Evolutionary conservation across 2,797 vertebrate species (phyloP), one percentile per base, ranked within the genome.

Genomic region (Melanotaenia maccullochi): DNA sequence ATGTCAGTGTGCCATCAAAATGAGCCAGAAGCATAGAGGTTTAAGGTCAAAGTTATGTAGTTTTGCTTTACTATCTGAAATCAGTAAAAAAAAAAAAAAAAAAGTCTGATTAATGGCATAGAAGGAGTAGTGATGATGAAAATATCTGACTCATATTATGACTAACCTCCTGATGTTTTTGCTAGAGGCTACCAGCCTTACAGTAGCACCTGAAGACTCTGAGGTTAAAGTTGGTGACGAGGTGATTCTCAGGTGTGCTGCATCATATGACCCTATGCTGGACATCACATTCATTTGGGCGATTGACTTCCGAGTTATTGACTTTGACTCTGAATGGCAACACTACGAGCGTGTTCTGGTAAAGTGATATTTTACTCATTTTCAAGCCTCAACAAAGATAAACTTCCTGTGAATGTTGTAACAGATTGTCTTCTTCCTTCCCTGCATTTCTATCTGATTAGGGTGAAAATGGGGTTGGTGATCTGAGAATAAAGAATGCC

Each of bases 261-360:
- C 98, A 0, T 96, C 95, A 12, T 96, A 93, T 14, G 98, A 99
- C 82, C 94, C 96, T 36, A 94, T 93, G 56, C 89, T 99, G 91
- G 98, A 99, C 87, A 94, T 99, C 82, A 93, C 96, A 0, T 99
- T 99, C 82, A 94, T 99, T 87, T 99, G 98, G 98, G 92, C 95
- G 61, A 89, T 98, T 33, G 97, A 99, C 79, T 96, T 95, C 85
- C 96, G 96, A 57, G 88, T 97, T 84, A 96, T 99, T 54, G 95
- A 99, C 92, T 97, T 99, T 83, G 92, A 94, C 82, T 83, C 94
- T 20, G 96, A 98, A 57, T 95, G 95, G 1, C 88, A 94, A 36
- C 95, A 98, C 90, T 99, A 97, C 40, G 96, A 97, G 85, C 94
- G 95, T 25, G 86, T 95, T 38, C 93, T 95, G 97, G 98, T 99